Percentiles rank a stretch among this genome's conserved stretches.
These are phyloP conservation scores for Guaruba guarouba DNA, from an alignment of 2,113 vertebrate species.

Conservation along the genomic window DNA sequence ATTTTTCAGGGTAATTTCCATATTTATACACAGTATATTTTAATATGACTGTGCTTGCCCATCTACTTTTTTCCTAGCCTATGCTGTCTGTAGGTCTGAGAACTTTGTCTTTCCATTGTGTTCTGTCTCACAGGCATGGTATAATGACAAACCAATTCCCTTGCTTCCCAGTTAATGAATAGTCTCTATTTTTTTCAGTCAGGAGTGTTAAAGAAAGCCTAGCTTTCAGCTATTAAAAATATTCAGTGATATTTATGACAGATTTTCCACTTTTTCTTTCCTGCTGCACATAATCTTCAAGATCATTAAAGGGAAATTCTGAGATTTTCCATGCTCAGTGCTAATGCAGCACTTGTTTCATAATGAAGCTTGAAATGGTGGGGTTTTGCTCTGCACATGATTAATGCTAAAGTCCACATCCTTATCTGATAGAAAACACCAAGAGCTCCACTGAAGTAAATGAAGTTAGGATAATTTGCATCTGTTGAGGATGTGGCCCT, in stretches of 20 bases:
- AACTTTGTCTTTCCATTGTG: conserved; percentile 4
- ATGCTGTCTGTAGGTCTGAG: not conserved
- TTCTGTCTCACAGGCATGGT: not conserved
- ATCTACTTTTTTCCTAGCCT: not conserved
- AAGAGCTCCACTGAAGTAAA: conserved; percentile 28
- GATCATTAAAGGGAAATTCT: not conserved
- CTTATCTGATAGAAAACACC: conserved; percentile 55
- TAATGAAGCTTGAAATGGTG: conserved; percentile 50
- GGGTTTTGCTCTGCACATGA: not conserved
- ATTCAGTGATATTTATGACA: conserved; percentile 55
- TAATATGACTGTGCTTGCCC: not conserved
- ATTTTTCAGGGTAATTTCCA: not conserved
- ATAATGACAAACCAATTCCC: conserved; percentile 2
- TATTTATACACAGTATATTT: not conserved
- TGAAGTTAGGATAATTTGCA: conserved; percentile 40
- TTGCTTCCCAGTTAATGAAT: conserved; percentile 22
- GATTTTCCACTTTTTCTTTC: conserved; percentile 33
- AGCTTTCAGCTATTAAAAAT: conserved; percentile 53
- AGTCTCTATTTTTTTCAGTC: not conserved
- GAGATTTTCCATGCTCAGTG: conserved; percentile 29
- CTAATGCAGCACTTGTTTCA: conserved; percentile 30
- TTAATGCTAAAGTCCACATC: conserved; percentile 21
- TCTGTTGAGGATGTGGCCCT: not conserved
- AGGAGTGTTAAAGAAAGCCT: not conserved
- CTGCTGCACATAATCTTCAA: not conserved